phyloP scores from a whole-genome alignment of 2,888 invertebrate genomes.

The Empis livida region DNA sequence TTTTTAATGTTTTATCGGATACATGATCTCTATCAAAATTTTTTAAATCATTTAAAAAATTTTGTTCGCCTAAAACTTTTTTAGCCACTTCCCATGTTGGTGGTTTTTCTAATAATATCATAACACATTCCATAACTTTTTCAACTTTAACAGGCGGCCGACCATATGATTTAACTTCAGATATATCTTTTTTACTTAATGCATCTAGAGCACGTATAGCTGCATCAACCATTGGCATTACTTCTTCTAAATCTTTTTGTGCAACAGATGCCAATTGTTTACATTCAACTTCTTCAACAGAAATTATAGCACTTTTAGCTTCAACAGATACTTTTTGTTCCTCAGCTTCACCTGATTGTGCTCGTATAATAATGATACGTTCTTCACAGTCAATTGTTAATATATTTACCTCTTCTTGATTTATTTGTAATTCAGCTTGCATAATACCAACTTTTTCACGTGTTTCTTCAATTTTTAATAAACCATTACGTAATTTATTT shows the following conservation, averaged over 20 bases:
- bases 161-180: conserved; percentile 81
- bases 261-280: conserved; percentile 71
- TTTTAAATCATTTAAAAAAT: conserved; percentile 62
- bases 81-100: conserved; percentile 84
- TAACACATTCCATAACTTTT: conserved; percentile 81
- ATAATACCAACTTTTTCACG: conserved; percentile 66
- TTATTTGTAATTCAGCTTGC: conserved; percentile 68
- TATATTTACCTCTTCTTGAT: conserved; percentile 54
- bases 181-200: conserved; percentile 73
- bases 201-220: conserved; percentile 65
- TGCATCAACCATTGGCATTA: conserved; percentile 77
- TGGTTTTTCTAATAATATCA: conserved; percentile 54
- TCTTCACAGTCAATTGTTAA: conserved; percentile 77
- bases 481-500: conserved; percentile 67
- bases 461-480: conserved; percentile 80
- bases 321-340: conserved; percentile 65
- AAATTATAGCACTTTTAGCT: conserved; percentile 57
- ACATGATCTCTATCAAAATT: conserved; percentile 85
- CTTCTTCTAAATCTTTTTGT: conserved; percentile 67
- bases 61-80: conserved; percentile 67
- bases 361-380: conserved; percentile 67
- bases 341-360: conserved; percentile 70
- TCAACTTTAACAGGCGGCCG: conserved; percentile 79
- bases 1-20: conserved; percentile 65
- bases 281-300: conserved; percentile 68